Evolutionary conservation across 2,797 vertebrate species (phyloP).

Genomic region (Anomalospiza imberbis): DNA sequence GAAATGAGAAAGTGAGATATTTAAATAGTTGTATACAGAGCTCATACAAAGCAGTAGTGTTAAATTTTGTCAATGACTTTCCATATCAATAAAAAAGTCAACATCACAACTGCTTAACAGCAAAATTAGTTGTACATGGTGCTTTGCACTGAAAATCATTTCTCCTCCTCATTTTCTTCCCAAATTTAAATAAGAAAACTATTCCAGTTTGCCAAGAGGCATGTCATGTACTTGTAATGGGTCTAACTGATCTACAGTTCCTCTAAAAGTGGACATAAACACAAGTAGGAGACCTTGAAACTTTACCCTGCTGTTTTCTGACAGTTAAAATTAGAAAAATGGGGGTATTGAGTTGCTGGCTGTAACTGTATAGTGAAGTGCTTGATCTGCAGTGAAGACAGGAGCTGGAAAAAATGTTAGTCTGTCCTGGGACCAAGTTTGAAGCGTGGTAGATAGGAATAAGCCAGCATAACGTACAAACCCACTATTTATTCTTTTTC

Average conservation of each 20-base stretch:
- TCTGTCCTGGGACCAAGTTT: neutral
- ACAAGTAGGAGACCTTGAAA: neutral
- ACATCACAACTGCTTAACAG: neutral
- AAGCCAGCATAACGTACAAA: neutral
- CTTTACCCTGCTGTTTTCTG: constrained; percentile 20
- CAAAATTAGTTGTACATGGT: neutral
- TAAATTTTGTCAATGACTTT: neutral
- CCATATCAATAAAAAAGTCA: neutral
- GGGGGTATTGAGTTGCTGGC: neutral
- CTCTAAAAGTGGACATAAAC: neutral
- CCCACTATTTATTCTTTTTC: neutral
- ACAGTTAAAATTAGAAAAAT: constrained; percentile 48
- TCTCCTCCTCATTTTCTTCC: accelerated
- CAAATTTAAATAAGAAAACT: neutral
- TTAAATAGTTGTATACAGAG: neutral
- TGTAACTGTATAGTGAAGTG: neutral
- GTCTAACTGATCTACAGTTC: neutral
- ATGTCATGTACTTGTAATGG: neutral
- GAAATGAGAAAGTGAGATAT: neutral
- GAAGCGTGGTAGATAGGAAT: neutral
- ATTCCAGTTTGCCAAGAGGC: neutral
- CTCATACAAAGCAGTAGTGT: neutral
- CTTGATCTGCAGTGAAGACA: neutral
- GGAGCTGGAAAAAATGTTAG: neutral
- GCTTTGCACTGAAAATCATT: neutral